phyloP scores from a whole-genome alignment of 2,113 vertebrate genomes.

The Camelus bactrianus region DNA sequence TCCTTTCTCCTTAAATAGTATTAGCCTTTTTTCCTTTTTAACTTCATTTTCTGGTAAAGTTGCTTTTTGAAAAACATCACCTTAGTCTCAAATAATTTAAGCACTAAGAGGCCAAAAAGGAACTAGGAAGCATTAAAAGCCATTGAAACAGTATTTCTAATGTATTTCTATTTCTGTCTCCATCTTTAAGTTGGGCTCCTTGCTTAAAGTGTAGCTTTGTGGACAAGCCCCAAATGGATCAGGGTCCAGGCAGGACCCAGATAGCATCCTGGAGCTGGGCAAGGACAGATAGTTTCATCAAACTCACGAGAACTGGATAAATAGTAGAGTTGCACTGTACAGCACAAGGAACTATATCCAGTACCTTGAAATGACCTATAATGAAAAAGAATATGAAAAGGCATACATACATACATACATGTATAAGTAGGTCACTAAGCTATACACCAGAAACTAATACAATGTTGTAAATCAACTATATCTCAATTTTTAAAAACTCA shows the following conservation, averaged over 20 bases:
- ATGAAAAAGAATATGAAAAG: too few species aligned
- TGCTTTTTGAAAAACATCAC: neutral
- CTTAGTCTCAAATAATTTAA: conserved; percentile 16
- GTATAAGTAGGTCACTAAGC: too few species aligned
- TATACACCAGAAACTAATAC: too few species aligned
- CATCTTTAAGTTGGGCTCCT: neutral
- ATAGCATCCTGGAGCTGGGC: neutral
- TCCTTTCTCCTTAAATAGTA: neutral
- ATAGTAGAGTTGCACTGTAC: too few species aligned
- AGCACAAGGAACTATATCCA: too few species aligned
- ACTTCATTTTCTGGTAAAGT: conserved; percentile 38
- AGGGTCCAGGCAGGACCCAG: neutral
- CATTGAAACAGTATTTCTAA: neutral
- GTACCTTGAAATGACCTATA: too few species aligned
- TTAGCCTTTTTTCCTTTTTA: neutral
- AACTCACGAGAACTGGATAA: too few species aligned
- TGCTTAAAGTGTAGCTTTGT: neutral
- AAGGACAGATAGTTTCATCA: neutral
- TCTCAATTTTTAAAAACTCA: neutral
- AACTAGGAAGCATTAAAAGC: neutral
- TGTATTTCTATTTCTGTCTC: neutral
- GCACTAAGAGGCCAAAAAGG: neutral
- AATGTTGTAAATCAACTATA: too few species aligned
- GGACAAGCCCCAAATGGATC: neutral
- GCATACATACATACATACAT: too few species aligned